Base-by-base conservation (phyloP, 2,888 invertebrate species). In the Crossocerus cetratus region DNA sequence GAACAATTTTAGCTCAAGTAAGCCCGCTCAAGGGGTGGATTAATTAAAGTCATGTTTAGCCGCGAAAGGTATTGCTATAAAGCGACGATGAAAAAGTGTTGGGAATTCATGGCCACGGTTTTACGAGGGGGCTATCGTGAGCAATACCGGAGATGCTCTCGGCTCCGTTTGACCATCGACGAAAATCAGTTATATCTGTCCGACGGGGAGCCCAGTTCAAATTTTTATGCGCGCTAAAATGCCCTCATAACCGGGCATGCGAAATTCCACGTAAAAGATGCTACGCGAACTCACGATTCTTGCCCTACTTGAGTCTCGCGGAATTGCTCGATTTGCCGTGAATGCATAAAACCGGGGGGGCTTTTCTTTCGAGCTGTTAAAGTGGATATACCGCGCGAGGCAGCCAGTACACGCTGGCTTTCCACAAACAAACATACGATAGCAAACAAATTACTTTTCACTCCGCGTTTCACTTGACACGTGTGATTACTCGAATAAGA, bases 221-320 rank as follows among this genome's bases (percentile, higher is more conserved):
- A 53, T 68, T 65, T 67, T 69, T 74, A 65, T 56, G 62, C 58
- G 53, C 63, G 44, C 66, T 58, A 66, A 59, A 69, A 54, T 55
- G 54, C 42, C 49, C 64, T 77, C 69, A 72, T 80, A 77, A 80
- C 76, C 56, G 65, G 60, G 66, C 63, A 72, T 63, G 70, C 65
- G 63, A 74, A 80, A 76, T 67, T 72, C 67, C 69, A 69, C 65
- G 80, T 81, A 78, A 81, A 82, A 81, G 74, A 70, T 75, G 70
- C 82, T 76, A 77, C 79, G 78, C 72, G 75, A 69, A 74, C 75
- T 73, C 79, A 69, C 67, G 69, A 74, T 69, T 61, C 63, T 73
- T 72, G 22, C 11, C 49, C 61, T 59, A 72, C 75, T 57, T 71
- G 68, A 23, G 23, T 58, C 65, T 66, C 64, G 65, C 62, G 49